Conservation (phyloP, 1,140 invertebrate genomes). For the Platyscapa corneri region DNA sequence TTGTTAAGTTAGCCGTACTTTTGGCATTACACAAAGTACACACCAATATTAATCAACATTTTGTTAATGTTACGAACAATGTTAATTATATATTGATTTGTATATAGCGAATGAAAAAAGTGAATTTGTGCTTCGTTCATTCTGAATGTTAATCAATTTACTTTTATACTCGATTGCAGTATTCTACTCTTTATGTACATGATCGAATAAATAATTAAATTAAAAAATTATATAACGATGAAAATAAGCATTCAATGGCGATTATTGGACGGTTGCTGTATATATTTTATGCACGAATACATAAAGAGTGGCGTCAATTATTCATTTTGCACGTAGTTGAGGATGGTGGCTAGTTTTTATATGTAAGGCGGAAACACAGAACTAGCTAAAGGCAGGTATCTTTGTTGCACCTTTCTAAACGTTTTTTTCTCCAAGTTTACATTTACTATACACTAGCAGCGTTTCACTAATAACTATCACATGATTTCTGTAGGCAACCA, state of each 20-base stretch:
- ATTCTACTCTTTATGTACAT: constrained; percentile 7
- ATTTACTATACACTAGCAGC: constrained; percentile 56
- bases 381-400: constrained; percentile 78
- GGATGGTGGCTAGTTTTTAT: constrained; percentile 56
- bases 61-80: not conserved
- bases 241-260: constrained; percentile 2
- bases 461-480: constrained; percentile 63
- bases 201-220: constrained; percentile 8
- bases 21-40: constrained; percentile 38
- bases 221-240: not conserved
- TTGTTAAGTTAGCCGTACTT: constrained; percentile 36
- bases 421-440: constrained; percentile 43
- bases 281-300: constrained; percentile 29
- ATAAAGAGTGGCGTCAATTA: constrained; percentile 39
- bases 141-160: constrained; percentile 8
- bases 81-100: constrained; percentile 6
- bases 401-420: constrained; percentile 62
- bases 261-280: not conserved
- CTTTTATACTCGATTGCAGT: constrained; percentile 2
- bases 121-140: not conserved
- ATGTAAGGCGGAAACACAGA: constrained; percentile 70
- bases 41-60: not conserved
- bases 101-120: constrained; percentile 19
- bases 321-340: constrained; percentile 56
- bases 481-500: constrained; percentile 28